phyloP scores from a whole-genome alignment of 2,113 vertebrate species.

The Hydropotes inermis region DNA sequence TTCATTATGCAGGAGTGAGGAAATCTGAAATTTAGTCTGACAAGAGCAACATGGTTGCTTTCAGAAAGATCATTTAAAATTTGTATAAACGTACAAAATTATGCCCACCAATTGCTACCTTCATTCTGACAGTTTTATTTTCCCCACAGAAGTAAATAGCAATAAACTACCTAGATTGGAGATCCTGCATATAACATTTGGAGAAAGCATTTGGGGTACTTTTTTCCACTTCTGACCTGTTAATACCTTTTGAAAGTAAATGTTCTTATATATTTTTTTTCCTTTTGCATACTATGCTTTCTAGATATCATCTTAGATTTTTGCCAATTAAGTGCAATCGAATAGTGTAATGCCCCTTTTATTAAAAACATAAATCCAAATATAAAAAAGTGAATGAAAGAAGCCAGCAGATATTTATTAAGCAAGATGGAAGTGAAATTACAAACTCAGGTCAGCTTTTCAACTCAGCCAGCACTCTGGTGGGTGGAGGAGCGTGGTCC shows the following conservation, averaged over 20 bases:
- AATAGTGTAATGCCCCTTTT: conserved; percentile 48
- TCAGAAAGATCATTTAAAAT: conserved; percentile 79
- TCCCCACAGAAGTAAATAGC: conserved; percentile 71
- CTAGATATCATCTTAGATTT: conserved; percentile 11
- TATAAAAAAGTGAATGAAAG: conserved; percentile 63
- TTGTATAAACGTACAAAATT: conserved; percentile 74
- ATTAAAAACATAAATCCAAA: conserved; percentile 64
- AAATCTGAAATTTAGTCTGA: conserved; percentile 79
- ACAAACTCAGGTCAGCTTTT: conserved; percentile 70
- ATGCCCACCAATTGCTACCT: conserved; percentile 75
- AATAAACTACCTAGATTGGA: conserved; percentile 68
- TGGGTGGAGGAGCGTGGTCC: conserved; percentile 20
- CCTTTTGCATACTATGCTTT: not conserved
- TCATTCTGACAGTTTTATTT: conserved; percentile 77
- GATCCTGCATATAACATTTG: conserved; percentile 65
- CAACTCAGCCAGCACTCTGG: conserved; percentile 55
- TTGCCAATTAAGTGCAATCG: conserved; percentile 59
- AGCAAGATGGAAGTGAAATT: conserved; percentile 75
- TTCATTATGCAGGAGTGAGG: conserved; percentile 76
- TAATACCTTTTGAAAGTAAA: not conserved
- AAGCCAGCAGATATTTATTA: conserved; percentile 68
- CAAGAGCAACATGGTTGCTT: conserved; percentile 72
- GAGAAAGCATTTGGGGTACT: conserved; percentile 68
- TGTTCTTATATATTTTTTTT: not conserved
- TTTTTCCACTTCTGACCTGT: conserved; percentile 24